Conservation (phyloP, 2,888 invertebrate genomes). For the Neoaliturus tenellus region DNA sequence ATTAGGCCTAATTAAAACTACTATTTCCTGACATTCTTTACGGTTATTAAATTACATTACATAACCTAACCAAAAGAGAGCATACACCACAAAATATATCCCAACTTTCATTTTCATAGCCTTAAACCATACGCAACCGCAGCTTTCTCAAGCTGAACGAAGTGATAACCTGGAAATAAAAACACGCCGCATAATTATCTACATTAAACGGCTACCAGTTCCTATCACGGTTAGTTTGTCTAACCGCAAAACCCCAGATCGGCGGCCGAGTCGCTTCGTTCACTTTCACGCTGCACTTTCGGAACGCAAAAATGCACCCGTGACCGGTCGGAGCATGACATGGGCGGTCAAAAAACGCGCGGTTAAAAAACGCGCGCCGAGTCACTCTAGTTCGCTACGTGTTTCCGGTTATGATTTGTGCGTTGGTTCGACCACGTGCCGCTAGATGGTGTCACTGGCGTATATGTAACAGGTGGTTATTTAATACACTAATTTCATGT, state of each 20-base stretch:
- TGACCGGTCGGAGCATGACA: too few species aligned
- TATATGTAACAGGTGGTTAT: too few species aligned
- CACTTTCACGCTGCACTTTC: not conserved
- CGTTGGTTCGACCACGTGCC: too few species aligned
- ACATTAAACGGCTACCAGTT: not conserved
- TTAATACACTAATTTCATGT: too few species aligned
- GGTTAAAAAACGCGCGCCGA: too few species aligned
- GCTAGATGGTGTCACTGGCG: too few species aligned
- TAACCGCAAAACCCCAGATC: not conserved
- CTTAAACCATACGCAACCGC: not conserved
- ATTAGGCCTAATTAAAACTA: too few species aligned
- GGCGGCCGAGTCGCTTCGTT: not conserved
- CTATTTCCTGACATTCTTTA: too few species aligned
- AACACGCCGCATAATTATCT: not conserved
- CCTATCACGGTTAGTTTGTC: not conserved
- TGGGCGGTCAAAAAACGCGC: too few species aligned
- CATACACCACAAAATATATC: not conserved
- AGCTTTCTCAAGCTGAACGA: slow-evolving; percentile 1
- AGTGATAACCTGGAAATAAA: not conserved
- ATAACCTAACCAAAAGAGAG: not conserved
- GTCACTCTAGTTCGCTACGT: too few species aligned
- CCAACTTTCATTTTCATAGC: slow-evolving; percentile 5
- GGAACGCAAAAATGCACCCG: not conserved
- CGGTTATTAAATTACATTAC: too few species aligned
- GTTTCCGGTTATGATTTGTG: too few species aligned